These are phyloP conservation scores for Macaca mulatta DNA, from an alignment of 2,113 vertebrate genomes.

Conservation along the genomic window DNA sequence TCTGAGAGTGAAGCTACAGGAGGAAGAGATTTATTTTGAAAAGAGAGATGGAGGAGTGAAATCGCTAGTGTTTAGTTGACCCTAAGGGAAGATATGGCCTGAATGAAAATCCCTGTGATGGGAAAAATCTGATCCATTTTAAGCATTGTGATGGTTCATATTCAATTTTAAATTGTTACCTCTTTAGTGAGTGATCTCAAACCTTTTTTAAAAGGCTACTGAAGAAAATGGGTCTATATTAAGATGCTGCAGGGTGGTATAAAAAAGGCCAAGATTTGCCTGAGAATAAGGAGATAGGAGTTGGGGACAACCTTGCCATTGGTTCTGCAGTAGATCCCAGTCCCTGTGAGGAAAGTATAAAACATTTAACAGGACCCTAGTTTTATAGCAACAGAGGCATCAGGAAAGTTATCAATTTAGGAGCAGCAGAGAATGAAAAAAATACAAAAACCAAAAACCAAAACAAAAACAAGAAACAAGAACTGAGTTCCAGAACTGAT, in stretches of 20 bases:
- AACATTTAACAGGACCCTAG: not conserved
- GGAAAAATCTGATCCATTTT: not conserved
- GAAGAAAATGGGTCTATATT: not conserved
- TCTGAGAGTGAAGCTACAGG: not conserved
- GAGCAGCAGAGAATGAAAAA: not conserved
- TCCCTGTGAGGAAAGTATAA: not conserved
- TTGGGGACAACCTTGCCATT: not conserved
- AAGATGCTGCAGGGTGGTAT: accelerated
- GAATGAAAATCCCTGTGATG: not conserved
- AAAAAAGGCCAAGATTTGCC: not conserved
- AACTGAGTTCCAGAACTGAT: not conserved
- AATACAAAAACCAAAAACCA: no score
- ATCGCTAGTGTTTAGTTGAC: not conserved
- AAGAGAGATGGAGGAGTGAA: not conserved
- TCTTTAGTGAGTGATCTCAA: not conserved
- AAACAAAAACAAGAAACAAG: accelerated
- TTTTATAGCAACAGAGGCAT: not conserved
- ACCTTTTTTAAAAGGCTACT: not conserved
- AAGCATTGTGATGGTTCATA: not conserved
- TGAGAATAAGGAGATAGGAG: not conserved
- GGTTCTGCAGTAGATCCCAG: not conserved
- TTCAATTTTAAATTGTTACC: not conserved
- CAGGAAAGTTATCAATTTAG: not conserved
- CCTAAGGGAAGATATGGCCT: not conserved
- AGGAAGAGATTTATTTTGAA: not conserved